Conservation (phyloP, 2,797 vertebrate species). For the Gallinago nigripennis region DNA sequence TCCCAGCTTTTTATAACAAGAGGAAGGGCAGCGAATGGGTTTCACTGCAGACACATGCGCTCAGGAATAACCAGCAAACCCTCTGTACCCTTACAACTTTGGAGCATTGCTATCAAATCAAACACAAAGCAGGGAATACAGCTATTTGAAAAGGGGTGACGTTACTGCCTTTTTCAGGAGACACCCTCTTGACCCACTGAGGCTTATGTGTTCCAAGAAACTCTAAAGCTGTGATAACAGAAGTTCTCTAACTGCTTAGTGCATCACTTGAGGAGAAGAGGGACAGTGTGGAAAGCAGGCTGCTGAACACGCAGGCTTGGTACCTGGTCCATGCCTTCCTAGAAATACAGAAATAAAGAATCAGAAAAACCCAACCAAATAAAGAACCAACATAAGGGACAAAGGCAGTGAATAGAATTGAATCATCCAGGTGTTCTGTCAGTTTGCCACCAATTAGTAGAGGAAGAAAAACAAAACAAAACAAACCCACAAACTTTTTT, state of each 20-base stretch:
- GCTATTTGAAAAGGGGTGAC: background rate
- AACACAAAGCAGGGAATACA: background rate
- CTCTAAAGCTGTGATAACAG: background rate
- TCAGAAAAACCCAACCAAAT: background rate
- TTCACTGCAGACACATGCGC: background rate
- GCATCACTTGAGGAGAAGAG: background rate
- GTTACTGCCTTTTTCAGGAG: background rate
- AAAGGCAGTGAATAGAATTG: rapidly evolving
- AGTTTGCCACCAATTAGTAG: background rate
- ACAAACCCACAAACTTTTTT: background rate
- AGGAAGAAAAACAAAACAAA: background rate
- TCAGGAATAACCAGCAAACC: background rate
- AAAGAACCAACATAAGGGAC: rapidly evolving
- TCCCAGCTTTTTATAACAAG: background rate
- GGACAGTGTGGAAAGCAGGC: background rate
- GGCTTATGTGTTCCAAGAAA: background rate
- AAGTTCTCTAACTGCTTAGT: background rate
- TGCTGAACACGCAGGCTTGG: background rate
- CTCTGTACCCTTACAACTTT: background rate
- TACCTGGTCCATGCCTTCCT: too few species aligned
- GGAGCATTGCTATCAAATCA: background rate
- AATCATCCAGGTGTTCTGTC: background rate
- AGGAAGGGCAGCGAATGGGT: background rate
- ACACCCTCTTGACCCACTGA: background rate
- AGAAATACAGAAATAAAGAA: background rate